Evolutionary conservation across 2,113 vertebrate genomes (phyloP).

Genomic region (Lethenteron camtschaticum): DNA sequence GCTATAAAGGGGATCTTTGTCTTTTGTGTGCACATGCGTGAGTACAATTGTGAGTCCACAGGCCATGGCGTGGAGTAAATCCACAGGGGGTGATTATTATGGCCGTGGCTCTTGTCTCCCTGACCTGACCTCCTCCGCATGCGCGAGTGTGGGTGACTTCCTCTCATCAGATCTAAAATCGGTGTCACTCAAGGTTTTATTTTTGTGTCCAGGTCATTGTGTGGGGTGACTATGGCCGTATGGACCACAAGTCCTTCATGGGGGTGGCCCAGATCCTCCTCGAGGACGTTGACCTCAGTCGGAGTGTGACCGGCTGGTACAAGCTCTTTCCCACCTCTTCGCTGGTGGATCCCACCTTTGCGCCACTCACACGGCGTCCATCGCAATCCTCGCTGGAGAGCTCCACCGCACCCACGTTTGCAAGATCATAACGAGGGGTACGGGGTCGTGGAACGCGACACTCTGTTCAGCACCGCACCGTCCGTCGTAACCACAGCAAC

Average conservation of each 20-base stretch:
- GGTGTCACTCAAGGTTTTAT: neutral
- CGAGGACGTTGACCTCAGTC: neutral
- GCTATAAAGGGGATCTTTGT: neutral
- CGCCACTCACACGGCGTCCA: conserved; percentile 1
- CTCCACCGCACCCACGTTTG: neutral
- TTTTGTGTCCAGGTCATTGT: conserved; percentile 4
- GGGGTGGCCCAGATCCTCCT: conserved; percentile 1
- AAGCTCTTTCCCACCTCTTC: conserved; percentile 4
- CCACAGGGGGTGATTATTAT: no score
- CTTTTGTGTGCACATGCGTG: neutral
- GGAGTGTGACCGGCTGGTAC: conserved; percentile 4
- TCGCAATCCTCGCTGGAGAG: conserved; percentile 1
- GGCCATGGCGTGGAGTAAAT: no score
- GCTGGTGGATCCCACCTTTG: conserved; percentile 4
- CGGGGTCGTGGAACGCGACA: no score
- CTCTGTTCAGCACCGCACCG: no score
- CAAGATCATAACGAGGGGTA: neutral
- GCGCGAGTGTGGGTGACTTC: no score
- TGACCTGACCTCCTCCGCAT: no score
- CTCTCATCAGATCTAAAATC: no score
- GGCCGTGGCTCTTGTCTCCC: no score
- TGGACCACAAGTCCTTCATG: conserved; percentile 6
- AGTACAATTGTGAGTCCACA: neutral
- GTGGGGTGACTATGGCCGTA: conserved; percentile 5
- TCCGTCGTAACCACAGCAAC: no score